phyloP scores from a whole-genome alignment of 2,113 vertebrate species.

The Crocuta crocuta region DNA sequence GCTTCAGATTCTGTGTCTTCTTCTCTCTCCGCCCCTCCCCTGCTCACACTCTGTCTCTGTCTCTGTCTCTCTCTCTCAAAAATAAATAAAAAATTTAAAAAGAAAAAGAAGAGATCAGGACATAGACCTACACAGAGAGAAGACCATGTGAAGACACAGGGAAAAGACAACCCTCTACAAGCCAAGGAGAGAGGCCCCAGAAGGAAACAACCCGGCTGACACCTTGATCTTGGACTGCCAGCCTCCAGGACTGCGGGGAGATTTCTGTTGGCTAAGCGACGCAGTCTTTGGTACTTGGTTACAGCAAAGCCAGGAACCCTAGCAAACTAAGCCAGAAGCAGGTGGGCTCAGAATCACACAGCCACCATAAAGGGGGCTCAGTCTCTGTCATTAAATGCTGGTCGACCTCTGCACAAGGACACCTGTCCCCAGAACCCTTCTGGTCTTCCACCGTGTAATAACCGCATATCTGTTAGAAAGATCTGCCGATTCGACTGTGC shows the following conservation, averaged over 20 bases:
- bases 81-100: too few species aligned
- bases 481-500: neutral
- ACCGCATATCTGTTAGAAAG: neutral
- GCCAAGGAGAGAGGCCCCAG: neutral
- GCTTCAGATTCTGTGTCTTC: too few species aligned
- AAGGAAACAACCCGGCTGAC: neutral
- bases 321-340: neutral
- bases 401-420: neutral
- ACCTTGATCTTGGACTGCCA: neutral
- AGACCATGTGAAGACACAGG: neutral
- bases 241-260: neutral
- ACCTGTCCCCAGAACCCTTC: neutral
- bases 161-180: accelerated
- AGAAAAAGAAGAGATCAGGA: neutral
- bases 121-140: neutral
- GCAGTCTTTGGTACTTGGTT: neutral
- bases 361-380: neutral
- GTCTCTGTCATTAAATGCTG: neutral
- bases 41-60: too few species aligned
- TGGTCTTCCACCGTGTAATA: neutral
- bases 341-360: neutral
- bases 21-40: too few species aligned
- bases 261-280: neutral
- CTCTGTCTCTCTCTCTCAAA: too few species aligned
- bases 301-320: neutral